A percentile compares a stretch with the other conserved stretches of the same genome.
Conservation (phyloP, 2,888 invertebrate genomes). For the Macaria notata region DNA sequence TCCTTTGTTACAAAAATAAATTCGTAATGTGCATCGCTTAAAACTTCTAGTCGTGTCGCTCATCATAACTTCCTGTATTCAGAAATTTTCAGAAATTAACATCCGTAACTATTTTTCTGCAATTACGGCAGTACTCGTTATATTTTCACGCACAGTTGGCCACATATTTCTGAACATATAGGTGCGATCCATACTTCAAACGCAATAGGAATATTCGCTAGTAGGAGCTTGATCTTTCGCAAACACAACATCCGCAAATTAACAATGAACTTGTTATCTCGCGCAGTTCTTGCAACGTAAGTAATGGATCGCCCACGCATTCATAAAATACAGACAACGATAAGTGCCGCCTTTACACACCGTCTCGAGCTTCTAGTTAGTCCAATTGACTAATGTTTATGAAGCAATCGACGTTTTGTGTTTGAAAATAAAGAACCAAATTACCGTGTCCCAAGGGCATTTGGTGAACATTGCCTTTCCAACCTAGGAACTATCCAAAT, state of each 20-base stretch:
- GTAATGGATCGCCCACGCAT: conserved; percentile 21
- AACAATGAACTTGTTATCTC: conserved; percentile 11
- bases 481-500: conserved; percentile 35
- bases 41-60: too few relatives aligned
- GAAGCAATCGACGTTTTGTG: conserved; percentile 29
- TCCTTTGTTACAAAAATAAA: conserved; percentile 37
- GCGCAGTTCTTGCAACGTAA: conserved; percentile 8
- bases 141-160: conserved; percentile 58
- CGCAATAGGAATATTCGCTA: neutral
- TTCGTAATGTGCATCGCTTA: conserved; percentile 4
- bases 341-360: neutral
- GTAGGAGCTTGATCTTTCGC: conserved; percentile 1
- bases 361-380: conserved; percentile 11
- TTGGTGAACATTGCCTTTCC: conserved; percentile 37
- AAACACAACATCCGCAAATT: conserved; percentile 14
- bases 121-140: conserved; percentile 43
- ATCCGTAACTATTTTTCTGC: conserved; percentile 26
- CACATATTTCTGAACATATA: conserved; percentile 49
- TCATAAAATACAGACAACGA: conserved; percentile 5
- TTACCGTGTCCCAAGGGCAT: conserved; percentile 28
- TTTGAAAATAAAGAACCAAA: conserved; percentile 21
- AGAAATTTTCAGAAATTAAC: conserved; percentile 3
- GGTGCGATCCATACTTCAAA: conserved; percentile 1
- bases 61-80: too few relatives aligned
- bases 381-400: conserved; percentile 20